These are phyloP conservation scores for Phoenicopterus ruber DNA, from an alignment of 2,113 vertebrate species.

Conservation along the genomic window DNA sequence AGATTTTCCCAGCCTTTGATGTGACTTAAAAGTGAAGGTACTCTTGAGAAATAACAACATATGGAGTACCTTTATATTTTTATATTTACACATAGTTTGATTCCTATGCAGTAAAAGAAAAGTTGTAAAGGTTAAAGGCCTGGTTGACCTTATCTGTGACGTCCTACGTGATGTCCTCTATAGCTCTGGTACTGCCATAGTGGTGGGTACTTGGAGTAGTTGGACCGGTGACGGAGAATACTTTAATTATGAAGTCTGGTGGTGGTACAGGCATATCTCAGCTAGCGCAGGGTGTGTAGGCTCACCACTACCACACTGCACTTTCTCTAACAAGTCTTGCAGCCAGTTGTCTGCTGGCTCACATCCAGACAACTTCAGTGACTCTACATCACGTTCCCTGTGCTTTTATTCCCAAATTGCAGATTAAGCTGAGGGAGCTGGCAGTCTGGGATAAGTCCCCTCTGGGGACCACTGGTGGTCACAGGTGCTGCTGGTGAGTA, in stretches of 20 bases:
- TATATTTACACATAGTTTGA: neutral
- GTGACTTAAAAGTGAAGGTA: neutral
- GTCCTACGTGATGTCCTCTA: neutral
- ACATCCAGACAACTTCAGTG: neutral
- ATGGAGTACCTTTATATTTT: neutral
- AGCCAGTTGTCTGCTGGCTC: neutral
- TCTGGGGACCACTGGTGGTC: neutral
- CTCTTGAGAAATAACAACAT: neutral
- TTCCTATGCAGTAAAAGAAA: neutral
- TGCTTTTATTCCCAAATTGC: neutral
- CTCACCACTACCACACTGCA: neutral
- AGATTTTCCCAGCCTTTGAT: slow-evolving; percentile 27
- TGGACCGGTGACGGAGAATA: neutral
- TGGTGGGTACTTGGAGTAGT: neutral
- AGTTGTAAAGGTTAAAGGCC: neutral
- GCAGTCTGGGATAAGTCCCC: neutral
- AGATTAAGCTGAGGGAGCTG: neutral
- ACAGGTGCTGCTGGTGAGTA: neutral
- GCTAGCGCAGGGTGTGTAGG: neutral
- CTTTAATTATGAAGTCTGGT: neutral
- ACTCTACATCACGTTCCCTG: neutral
- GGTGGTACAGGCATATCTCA: neutral
- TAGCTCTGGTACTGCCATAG: fast-evolving
- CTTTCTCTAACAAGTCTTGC: neutral
- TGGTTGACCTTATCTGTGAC: neutral